A percentile compares a stretch with the other conserved stretches of the same genome.
phyloP scores from a whole-genome alignment of 2,888 invertebrate species.

The Cistogaster globosa region DNA sequence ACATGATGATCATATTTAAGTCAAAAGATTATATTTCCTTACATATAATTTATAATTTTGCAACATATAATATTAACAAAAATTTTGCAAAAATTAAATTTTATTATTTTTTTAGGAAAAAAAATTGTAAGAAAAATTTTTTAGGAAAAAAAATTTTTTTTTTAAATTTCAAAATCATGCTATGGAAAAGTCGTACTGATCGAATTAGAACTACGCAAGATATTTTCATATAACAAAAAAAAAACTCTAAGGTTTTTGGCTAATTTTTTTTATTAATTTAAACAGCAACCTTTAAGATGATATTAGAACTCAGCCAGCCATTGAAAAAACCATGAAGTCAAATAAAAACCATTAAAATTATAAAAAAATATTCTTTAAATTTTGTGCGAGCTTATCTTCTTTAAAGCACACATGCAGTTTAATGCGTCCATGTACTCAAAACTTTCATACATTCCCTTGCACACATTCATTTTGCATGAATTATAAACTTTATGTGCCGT shows the following conservation, averaged over 20 bases:
- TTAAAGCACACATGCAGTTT: constrained; percentile 23
- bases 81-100: no score
- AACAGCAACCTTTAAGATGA: neutral
- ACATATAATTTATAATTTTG: no score
- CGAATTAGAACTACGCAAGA: no score
- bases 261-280: neutral
- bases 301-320: neutral
- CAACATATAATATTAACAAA: no score
- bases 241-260: neutral
- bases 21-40: no score
- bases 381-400: constrained; percentile 40
- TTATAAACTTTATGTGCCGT: constrained; percentile 6
- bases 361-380: neutral
- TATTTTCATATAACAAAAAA: no score
- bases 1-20: no score
- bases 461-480: neutral
- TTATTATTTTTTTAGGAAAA: no score
- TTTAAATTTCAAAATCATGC: no score
- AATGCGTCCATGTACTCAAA: neutral
- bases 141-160: no score
- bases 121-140: no score
- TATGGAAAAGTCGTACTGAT: no score
- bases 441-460: neutral
- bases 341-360: neutral
- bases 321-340: neutral